Base-by-base conservation (phyloP, 2,888 invertebrate genomes). In the Sialis fuliginosa region DNA sequence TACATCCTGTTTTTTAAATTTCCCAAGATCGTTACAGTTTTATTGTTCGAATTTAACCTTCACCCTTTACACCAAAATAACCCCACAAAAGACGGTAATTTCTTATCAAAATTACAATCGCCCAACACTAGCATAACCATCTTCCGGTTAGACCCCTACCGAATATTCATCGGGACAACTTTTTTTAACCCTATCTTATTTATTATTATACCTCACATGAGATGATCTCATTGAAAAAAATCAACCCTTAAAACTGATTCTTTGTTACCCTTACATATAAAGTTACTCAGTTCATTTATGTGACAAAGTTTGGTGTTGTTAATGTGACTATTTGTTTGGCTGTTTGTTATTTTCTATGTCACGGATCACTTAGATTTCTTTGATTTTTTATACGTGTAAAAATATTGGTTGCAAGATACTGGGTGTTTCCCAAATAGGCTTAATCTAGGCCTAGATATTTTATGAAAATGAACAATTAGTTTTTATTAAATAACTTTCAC, bases 41-140 rank as follows among this genome's bases (percentile, higher is more conserved):
- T 10, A 37, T 37, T 37, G 37, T 37, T 37, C 12, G 37, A n/a
- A 12, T 37, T 42, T 42, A 42, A 42, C 31, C 32, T 42, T 31
- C 10, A 42, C 42, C 42, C 22, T 22, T 22, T 42, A 22, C 31
- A 58, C 60, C 62, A 56, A 61, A 60, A 62, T 60, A 59, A 56
- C 56, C 60, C 60, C 58, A 59, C 61, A 62, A 60, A 61, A 60
- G 62, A 22, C 22, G 61, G 60, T 62, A 62, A 61, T 59, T 61
- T 60, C 60, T 59, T 60, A 60, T 61, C 60, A 62, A 60, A 62
- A 60, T 57, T 57, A 51, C 57, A 57, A 51, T 48, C 46, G 51
- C 12, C 54, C 60, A 58, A 45, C 22, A 39, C 35, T 43, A 45
- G 40, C 48, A 42, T 48, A 33, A 22, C 40, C 33, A 32, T 39